Evolutionary conservation across 2,888 invertebrate genomes (phyloP), one percentile per base, ranked within the genome.

Genomic region (Mythimna loreyi): DNA sequence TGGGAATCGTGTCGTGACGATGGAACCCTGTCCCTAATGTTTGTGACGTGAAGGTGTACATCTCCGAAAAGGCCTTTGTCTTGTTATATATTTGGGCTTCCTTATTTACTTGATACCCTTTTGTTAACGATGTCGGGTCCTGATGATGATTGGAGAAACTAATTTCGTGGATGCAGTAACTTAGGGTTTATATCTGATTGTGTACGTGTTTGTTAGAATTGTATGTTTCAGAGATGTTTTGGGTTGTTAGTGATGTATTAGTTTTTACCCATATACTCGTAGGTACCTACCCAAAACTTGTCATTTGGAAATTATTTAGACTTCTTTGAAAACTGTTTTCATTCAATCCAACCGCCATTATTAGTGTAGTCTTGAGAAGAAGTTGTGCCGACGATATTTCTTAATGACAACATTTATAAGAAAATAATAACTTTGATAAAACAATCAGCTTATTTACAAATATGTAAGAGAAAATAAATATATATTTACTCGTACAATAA

Each of bases 141-240:
- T 19, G 50, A 60, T 33, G 30, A 53, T 82, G 80, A 82, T 82
- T 78, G 69, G 75, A 74, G 67, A 75, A 73, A 72, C 59, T 70
- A 65, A 75, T 75, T 71, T 65, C 43, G 58, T 66, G 23, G 19
- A 56, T 21, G 33, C 55, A 59, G 36, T 40, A 16, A 40, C 16
- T 16, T n/a, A 25, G 25, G 40, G 16, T 33, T 73, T 56, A 19
- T 28, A 40, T n/a, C 43, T 16, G 13, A 7, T n/a, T 21, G 23
- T 16, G 0, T 19, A 43, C 30, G 21, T 55, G 25, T 55, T 49
- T 11, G 43, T 40, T 49, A 58, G 25, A 23, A 45, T 16, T 19
- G 28, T 23, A 13, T 40, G 40, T 16, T 30, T 13, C 8, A 40
- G 8, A 40, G n/a, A n/a, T 4, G 23, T 49, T 23, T 5, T 21